Evolutionary conservation across 2,797 vertebrate species (phyloP), one percentile per base, ranked within the genome.

Genomic region (Lepilemur septentrionalis): DNA sequence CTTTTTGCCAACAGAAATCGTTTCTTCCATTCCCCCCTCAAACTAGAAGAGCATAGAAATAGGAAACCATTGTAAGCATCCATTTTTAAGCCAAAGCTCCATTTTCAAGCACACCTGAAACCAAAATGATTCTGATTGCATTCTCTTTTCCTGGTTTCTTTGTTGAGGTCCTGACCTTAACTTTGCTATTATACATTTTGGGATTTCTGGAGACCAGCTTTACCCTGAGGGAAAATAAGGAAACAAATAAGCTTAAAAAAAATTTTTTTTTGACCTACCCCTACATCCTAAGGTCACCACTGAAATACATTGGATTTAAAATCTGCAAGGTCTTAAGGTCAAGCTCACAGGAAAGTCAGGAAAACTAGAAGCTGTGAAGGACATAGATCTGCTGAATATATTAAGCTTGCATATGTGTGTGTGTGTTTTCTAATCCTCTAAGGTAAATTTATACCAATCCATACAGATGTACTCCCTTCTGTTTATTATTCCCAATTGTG

Each of bases 401-500:
- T 97, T 97, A 96, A 95, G 92, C 35, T 67, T 88, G 12, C 75
- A 59, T 97, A 78, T 97, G 89, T 92, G 90, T 79, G 13, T 73
- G 43, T 89, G 86, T 95, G 83, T 95, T 96, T 97, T 93, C 89
- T 75, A 96, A 96, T 92, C 81, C 97, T 97, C 97, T 79, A 86
- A 96, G 92, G 96, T 89, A 96, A 97, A 97, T 92, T 97, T 97
- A 94, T 93, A 38, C 30, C 96, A 85, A 95, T 94, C 93, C 69
- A 76, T 93, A 97, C 43, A 97, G 96, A 97, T 96, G 57, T 57
- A 94, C 55, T 57, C 90, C 76, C 90, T 98, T 97, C 89, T 98
- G 91, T 96, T 96, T 93, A 98, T 97, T 94, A 97, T 97, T 98
- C 97, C 96, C 97, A 84, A 28, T 30, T 96, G 93, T 61, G 79